These are phyloP conservation scores for Coregonus clupeaformis DNA, from an alignment of 2,113 vertebrate species.

Conservation along the genomic window DNA sequence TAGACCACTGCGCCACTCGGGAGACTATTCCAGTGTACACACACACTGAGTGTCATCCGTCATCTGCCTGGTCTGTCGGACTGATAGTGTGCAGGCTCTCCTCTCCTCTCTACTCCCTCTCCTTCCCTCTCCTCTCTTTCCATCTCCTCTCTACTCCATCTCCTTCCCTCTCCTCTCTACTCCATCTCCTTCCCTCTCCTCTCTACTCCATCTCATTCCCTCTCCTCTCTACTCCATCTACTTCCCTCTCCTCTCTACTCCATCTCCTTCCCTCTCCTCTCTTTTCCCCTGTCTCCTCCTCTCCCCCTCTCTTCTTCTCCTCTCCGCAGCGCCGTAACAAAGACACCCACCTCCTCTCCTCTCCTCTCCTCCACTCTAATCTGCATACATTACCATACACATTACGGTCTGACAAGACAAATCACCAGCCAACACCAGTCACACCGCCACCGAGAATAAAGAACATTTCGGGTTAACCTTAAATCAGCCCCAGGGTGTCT, in stretches of 20 bases:
- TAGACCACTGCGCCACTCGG: too few relatives aligned
- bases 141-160: slow-evolving; percentile 36
- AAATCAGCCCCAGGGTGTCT: too few relatives aligned
- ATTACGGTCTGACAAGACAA: background rate
- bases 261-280: slow-evolving; percentile 26
- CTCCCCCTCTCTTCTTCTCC: slow-evolving; percentile 24
- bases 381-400: too few relatives aligned
- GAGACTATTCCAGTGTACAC: background rate
- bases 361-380: slow-evolving; percentile 1
- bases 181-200: slow-evolving; percentile 35
- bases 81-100: background rate
- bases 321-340: slow-evolving; percentile 1
- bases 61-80: too few relatives aligned
- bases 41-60: background rate
- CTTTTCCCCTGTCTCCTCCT: slow-evolving; percentile 33
- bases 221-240: slow-evolving; percentile 10
- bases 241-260: slow-evolving; percentile 14
- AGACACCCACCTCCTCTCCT: slow-evolving; percentile 25
- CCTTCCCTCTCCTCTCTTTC: slow-evolving; percentile 38
- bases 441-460: too few relatives aligned
- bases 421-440: background rate
- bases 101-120: slow-evolving; percentile 15
- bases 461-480: too few relatives aligned
- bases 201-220: too few relatives aligned
- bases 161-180: slow-evolving; percentile 18